Evolutionary conservation across 2,797 vertebrate species (phyloP).

Genomic region (Galagoides demidoff): DNA sequence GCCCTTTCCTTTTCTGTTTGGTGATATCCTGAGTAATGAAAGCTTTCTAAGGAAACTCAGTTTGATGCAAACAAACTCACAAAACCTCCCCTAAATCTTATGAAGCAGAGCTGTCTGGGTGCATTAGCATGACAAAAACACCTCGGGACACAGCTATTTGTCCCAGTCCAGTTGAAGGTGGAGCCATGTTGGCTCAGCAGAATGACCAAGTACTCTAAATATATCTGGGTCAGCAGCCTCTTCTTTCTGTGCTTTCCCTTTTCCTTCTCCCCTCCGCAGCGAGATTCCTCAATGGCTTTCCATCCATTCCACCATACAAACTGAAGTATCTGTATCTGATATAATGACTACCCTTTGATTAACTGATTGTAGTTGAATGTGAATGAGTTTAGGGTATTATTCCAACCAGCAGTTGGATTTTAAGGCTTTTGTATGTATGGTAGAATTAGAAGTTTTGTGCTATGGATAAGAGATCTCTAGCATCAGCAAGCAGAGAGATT

Average conservation of each 20-base stretch:
- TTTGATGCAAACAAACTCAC: conserved; percentile 58
- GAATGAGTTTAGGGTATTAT: neutral
- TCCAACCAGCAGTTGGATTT: conserved; percentile 16
- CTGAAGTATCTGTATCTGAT: neutral
- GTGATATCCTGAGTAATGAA: conserved; percentile 67
- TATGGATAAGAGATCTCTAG: neutral
- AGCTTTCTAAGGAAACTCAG: conserved; percentile 56
- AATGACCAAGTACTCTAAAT: conserved; percentile 66
- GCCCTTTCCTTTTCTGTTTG: conserved; percentile 23
- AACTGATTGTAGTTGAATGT: neutral
- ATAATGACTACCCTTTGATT: neutral
- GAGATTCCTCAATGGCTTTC: neutral
- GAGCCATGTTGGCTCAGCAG: conserved; percentile 68
- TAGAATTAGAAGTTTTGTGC: conserved; percentile 27
- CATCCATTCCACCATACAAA: neutral
- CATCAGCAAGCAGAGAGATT: conserved; percentile 26
- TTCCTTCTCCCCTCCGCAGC: neutral
- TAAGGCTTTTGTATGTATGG: conserved; percentile 37
- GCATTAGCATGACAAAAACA: conserved; percentile 77
- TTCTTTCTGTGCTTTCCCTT: neutral
- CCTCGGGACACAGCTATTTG: conserved; percentile 61
- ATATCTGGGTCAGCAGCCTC: conserved; percentile 7
- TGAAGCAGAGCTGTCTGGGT: conserved; percentile 51
- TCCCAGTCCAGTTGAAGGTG: conserved; percentile 68
- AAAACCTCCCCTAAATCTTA: conserved; percentile 70